These are phyloP conservation scores for Ceuthmochares aereus DNA, from an alignment of 2,113 vertebrate species.

Conservation along the genomic window DNA sequence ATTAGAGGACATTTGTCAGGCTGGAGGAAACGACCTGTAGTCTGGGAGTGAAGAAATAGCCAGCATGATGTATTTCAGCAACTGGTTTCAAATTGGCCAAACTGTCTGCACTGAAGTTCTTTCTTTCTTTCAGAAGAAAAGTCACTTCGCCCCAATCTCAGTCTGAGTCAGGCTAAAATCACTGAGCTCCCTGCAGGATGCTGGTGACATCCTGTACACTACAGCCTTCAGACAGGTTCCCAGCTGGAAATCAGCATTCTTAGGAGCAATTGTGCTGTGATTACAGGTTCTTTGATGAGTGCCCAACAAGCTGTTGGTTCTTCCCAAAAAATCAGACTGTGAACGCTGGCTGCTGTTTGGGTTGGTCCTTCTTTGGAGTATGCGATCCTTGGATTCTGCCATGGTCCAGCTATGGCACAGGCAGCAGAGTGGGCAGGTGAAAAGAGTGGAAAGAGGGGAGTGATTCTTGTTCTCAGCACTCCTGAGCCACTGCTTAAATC, in stretches of 20 bases:
- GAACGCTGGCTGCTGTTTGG: fast-evolving
- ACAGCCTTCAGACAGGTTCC: background rate
- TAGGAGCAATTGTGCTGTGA: fast-evolving
- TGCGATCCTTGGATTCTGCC: fast-evolving
- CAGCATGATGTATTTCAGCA: background rate
- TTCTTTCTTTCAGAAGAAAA: background rate
- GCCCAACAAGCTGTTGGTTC: background rate
- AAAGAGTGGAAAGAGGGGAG: background rate
- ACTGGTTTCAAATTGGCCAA: background rate
- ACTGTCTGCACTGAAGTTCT: background rate
- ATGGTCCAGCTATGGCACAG: fast-evolving
- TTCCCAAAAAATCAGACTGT: background rate
- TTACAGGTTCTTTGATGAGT: background rate
- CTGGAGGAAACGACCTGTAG: background rate
- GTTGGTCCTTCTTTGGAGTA: background rate
- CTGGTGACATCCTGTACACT: background rate
- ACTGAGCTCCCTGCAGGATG: background rate
- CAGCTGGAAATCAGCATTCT: fast-evolving
- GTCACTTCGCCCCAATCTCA: background rate
- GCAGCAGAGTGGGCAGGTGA: background rate
- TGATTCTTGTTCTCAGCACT: slow-evolving; percentile 16
- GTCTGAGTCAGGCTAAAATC: background rate
- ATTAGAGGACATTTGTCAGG: background rate
- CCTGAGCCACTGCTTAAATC: slow-evolving; percentile 46
- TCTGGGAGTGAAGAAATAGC: background rate